Conservation (phyloP, 2,113 vertebrate species). For the Emydocephalus ijimae region DNA sequence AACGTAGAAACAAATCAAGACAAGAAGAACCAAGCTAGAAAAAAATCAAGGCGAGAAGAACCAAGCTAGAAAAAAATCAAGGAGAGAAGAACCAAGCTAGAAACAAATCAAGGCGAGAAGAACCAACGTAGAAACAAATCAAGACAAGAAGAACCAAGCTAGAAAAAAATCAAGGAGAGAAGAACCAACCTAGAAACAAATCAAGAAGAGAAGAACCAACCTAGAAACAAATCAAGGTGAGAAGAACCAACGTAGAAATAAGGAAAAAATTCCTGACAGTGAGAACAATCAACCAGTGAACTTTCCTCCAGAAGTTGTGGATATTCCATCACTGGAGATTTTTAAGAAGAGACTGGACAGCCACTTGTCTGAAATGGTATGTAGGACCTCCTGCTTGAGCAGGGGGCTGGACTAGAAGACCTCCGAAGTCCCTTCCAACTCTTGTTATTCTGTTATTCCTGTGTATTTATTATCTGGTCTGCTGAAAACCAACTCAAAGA, state of each 20-base stretch:
- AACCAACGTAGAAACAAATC: too few species aligned
- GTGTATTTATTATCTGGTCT: slow-evolving; percentile 35
- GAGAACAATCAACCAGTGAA: not conserved
- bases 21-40: too few species aligned
- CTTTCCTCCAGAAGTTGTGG: not conserved
- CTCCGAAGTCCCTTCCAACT: not conserved
- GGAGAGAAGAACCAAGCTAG: too few species aligned
- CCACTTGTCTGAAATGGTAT: not conserved
- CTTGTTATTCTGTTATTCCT: not conserved
- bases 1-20: too few species aligned
- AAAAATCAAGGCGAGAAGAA: too few species aligned
- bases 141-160: too few species aligned
- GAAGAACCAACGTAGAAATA: not conserved
- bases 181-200: too few species aligned
- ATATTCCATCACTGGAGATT: not conserved
- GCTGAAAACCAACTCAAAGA: slow-evolving; percentile 34
- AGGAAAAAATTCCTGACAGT: not conserved
- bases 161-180: too few species aligned
- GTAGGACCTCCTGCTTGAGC: not conserved
- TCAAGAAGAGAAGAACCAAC: too few species aligned
- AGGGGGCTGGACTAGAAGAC: not conserved
- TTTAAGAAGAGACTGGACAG: not conserved
- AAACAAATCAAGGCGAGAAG: too few species aligned
- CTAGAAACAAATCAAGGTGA: too few species aligned
- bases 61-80: too few species aligned